Evolutionary conservation across 2,797 vertebrate genomes (phyloP).

Genomic region (Myotis findleyi): DNA sequence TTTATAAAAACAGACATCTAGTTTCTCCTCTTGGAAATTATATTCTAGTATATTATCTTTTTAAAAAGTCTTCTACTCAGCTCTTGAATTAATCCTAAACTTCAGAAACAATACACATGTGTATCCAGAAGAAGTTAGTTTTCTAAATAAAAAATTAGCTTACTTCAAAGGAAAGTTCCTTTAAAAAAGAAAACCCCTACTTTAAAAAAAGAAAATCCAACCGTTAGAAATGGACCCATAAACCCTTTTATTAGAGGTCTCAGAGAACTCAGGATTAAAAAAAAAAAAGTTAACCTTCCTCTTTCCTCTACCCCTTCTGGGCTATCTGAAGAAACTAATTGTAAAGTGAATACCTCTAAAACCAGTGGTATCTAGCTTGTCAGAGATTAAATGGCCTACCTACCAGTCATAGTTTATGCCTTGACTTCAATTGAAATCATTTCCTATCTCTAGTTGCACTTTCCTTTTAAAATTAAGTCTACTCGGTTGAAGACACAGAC

Average conservation of each 20-base stretch:
- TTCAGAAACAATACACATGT: slow-evolving; percentile 16
- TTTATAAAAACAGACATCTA: slow-evolving; percentile 45
- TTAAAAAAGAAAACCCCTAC: slow-evolving; percentile 50
- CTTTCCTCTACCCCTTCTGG: not conserved
- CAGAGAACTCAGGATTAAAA: not conserved
- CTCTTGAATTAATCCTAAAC: slow-evolving; percentile 44
- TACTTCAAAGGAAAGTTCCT: slow-evolving; percentile 48
- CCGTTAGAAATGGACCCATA: slow-evolving; percentile 1
- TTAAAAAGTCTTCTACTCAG: not conserved
- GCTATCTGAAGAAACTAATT: not conserved
- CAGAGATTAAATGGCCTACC: not conserved
- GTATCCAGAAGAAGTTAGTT: not conserved
- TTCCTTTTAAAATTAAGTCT: slow-evolving; percentile 14
- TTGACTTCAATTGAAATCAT: slow-evolving; percentile 26
- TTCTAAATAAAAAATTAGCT: slow-evolving; percentile 47
- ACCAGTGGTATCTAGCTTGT: not conserved
- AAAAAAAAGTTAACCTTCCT: not conserved
- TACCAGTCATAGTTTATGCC: not conserved
- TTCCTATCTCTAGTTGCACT: not conserved
- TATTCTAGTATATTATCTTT: slow-evolving; percentile 31
- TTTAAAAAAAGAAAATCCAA: not conserved
- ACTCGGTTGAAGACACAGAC: not conserved
- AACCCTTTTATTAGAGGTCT: not conserved
- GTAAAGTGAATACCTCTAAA: slow-evolving; percentile 16
- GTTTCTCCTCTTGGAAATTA: slow-evolving; percentile 52